Percentiles rank a stretch among this genome's conserved stretches.
phyloP scores from a whole-genome alignment of 2,888 invertebrate genomes.

The Ichneumoninae sp. region DNA sequence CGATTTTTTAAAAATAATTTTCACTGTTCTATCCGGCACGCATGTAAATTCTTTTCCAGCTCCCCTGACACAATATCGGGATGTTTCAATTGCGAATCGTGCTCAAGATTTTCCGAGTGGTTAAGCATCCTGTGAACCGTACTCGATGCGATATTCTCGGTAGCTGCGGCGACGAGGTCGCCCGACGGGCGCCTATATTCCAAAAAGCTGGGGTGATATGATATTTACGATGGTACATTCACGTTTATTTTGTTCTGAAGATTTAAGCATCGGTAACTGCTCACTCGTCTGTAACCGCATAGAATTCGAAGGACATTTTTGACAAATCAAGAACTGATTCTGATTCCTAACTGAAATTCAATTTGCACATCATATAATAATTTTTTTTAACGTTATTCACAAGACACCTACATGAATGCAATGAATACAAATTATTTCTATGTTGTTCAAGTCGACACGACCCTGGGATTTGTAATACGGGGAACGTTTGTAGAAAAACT shows the following conservation, averaged over 20 bases:
- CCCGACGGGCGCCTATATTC: slow-evolving; percentile 17
- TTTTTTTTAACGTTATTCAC: neutral
- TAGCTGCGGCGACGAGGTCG: slow-evolving; percentile 14
- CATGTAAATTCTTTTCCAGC: slow-evolving; percentile 46
- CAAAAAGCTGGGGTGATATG: slow-evolving; percentile 21
- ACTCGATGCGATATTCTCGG: slow-evolving; percentile 50
- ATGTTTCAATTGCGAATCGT: slow-evolving; percentile 62
- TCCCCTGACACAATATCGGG: slow-evolving; percentile 18
- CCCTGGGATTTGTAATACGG: too few species aligned
- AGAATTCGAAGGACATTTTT: neutral
- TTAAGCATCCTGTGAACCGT: slow-evolving; percentile 62
- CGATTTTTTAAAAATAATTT: neutral
- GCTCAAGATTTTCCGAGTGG: slow-evolving; percentile 61
- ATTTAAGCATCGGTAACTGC: neutral
- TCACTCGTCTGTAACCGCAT: neutral
- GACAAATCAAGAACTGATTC: neutral
- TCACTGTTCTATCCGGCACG: slow-evolving; percentile 43
- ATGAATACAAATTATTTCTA: neutral
- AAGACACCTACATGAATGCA: neutral
- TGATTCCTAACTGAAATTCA: too few species aligned
- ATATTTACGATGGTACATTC: slow-evolving; percentile 1
- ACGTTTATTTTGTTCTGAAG: slow-evolving; percentile 1
- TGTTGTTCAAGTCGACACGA: too few species aligned
- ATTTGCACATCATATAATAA: neutral
- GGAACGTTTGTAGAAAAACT: too few species aligned